Evolutionary conservation across 2,113 vertebrate genomes (phyloP), one percentile per base, ranked within the genome.

Genomic region (Meles meles): DNA sequence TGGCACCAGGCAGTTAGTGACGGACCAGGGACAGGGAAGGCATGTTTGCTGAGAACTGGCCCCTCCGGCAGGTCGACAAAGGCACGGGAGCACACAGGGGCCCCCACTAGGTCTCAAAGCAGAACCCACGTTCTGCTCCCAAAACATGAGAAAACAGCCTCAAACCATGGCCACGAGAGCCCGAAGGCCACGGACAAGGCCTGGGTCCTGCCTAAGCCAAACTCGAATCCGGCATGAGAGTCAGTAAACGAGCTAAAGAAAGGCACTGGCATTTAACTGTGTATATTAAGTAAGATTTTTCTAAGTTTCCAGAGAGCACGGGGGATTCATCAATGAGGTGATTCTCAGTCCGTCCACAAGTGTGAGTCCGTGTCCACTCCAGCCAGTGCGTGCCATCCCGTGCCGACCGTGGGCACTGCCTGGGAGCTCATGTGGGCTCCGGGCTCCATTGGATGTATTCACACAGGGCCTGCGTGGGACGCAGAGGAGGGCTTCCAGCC

Each of bases 331-430:
- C 21, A 47, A 61, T 10, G 31, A 21, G 4, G 49, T 61, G 13
- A 92, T 84, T 92, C 1, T 37, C 42, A 34, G 6, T 84, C 31
- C 12, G 2, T 47, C 63, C 67, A 37, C 39, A 6, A 10, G 29
- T 72, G 39, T 59, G 65, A n/a, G 25, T 72, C 52, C 25, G 3
- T 9, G 15, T 72, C 23, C 39, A 29, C 21, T 34, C 67, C 59
- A 20, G 18, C 37, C 39, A 15, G 7, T 18, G 42, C 0, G 8
- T 9, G 20, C 20, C 29, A 34, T 25, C 29, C 13, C 7, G 1
- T 6, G 15, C 39, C 5, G 20, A 23, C 18, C 2, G 44, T 9
- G 4, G 12, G 9, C 6, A 21, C 59, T 4, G 27, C 65, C 4
- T 13, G 59, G 31, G 20, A 63, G 13, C 63, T 25, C 49, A 34